Evolutionary conservation across 2,113 vertebrate species (phyloP).

Genomic region (Tachuris rubrigastra): DNA sequence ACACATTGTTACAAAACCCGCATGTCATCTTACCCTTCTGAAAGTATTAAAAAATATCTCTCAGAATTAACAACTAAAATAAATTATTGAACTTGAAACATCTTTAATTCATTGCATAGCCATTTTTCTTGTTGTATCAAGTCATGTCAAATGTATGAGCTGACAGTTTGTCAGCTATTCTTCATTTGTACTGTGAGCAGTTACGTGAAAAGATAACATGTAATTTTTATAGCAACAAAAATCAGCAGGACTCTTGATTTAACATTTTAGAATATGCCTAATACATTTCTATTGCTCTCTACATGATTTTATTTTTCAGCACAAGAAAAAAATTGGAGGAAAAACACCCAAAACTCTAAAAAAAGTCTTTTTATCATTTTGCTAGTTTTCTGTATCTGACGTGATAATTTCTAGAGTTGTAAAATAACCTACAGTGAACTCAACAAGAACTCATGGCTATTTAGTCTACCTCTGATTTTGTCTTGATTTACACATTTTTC

Average conservation of each 20-base stretch:
- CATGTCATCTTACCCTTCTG: background rate
- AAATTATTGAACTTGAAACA: background rate
- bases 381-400: background rate
- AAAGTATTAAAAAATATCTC: background rate
- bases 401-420: background rate
- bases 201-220: background rate
- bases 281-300: background rate
- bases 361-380: background rate
- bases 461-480: background rate
- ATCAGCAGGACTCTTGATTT: background rate
- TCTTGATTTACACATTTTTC: background rate
- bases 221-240: background rate
- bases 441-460: background rate
- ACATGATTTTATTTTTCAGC: background rate
- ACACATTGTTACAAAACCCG: background rate
- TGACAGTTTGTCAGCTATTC: background rate
- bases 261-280: background rate
- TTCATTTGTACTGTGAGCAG: background rate
- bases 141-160: background rate
- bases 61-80: background rate
- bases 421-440: background rate
- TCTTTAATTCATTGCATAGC: background rate
- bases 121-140: background rate
- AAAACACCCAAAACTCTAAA: background rate
- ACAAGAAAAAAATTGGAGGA: background rate